Evolutionary conservation across 1,140 invertebrate genomes (phyloP), one percentile per base, ranked within the genome.

Genomic region (Eurytemora carolleeae): DNA sequence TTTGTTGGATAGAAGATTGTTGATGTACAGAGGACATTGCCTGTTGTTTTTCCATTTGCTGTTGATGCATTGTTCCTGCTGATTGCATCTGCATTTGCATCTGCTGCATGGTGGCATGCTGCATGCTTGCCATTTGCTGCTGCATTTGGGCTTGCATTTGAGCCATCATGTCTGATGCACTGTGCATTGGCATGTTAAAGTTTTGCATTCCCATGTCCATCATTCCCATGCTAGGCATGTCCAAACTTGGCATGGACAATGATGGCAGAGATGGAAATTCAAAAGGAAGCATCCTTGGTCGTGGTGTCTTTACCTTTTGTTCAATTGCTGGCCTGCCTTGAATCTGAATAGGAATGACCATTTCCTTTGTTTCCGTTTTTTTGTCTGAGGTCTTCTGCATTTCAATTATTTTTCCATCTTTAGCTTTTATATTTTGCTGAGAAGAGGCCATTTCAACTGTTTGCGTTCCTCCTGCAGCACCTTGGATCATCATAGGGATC

Each of bases 311-410:
- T 19, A 54, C 19, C 20, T 53, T 31, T 24, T 52, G 17, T 19
- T 55, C 12, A 31, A 59, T 61, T 20, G 59, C 24, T 20, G 22
- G n/a, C 2, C 26, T 54, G 15, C 59, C 21, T 21, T 53, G 44
- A 20, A 61, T 61, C 24, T 24, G 18, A 44, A 62, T 62, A 24
- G 60, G 60, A 62, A 62, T 62, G 1, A 54, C 25, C 60, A 62
- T 62, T 62, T 62, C 60, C 22, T 54, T 62, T 17, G 24, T 58
- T 17, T 55, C 53, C 16, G 16, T 18, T n/a, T 19, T 56, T 17
- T 52, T 2, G 16, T 56, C 57, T 17, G 21, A 22, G 18, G 19
- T 17, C 53, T 55, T 56, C 1, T 52, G 21, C 60, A 62, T 62
- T 22, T 62, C 60, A 3, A 62, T 44, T 1, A 62, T 24, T 24